Conservation (phyloP, 2,888 invertebrate species). For the Melieria omissa region DNA sequence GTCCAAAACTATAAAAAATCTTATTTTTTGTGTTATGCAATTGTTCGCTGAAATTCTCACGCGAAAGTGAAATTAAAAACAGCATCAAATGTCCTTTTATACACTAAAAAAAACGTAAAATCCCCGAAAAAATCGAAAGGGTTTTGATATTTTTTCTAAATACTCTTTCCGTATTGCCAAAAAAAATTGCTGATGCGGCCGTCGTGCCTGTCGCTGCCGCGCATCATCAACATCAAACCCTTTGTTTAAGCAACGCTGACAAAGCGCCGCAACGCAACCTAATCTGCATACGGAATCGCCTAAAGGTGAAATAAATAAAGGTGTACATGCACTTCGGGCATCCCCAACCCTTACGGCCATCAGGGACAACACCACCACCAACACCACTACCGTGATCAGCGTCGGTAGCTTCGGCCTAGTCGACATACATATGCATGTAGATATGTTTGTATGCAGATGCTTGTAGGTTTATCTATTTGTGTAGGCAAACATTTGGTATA, state of each 20-base stretch:
- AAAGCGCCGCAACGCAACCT: slow-evolving; percentile 34
- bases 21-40: neutral
- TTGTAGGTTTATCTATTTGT: slow-evolving; percentile 54
- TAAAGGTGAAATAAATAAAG: slow-evolving; percentile 33
- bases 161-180: slow-evolving; percentile 53
- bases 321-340: slow-evolving; percentile 20
- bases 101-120: slow-evolving; percentile 52
- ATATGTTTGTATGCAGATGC: too few species aligned
- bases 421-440: slow-evolving; percentile 22
- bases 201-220: slow-evolving; percentile 24
- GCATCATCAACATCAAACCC: slow-evolving; percentile 42
- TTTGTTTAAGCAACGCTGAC: slow-evolving; percentile 39
- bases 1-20: neutral
- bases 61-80: slow-evolving; percentile 57
- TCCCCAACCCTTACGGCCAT: slow-evolving; percentile 21
- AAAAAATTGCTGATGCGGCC: slow-evolving; percentile 30
- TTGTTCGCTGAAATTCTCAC: slow-evolving; percentile 50
- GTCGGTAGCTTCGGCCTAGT: neutral
- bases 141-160: slow-evolving; percentile 59
- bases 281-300: slow-evolving; percentile 56
- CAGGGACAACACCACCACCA: slow-evolving; percentile 45
- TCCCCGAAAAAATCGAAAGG: slow-evolving; percentile 54
- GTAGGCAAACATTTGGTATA: slow-evolving; percentile 44
- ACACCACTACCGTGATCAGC: slow-evolving; percentile 24
- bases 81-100: slow-evolving; percentile 41